These are phyloP conservation scores for Sebastes aleutianus DNA, from an alignment of 2,797 vertebrate species.

Conservation along the genomic window DNA sequence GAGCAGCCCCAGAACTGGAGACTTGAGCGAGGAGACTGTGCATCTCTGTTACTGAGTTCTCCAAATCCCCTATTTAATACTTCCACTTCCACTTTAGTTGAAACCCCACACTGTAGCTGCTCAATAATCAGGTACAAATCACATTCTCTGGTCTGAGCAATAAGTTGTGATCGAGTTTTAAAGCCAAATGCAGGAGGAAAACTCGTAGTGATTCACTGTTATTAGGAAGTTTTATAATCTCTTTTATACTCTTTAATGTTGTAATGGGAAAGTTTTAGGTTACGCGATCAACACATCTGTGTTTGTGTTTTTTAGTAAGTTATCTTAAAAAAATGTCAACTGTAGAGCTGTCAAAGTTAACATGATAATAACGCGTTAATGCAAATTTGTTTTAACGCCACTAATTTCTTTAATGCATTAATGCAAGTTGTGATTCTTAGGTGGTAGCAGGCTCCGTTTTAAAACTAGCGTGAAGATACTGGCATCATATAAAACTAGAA, in stretches of 20 bases:
- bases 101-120: background rate
- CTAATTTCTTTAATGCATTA: too few relatives aligned
- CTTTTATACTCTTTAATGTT: background rate
- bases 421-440: fast-evolving
- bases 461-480: too few relatives aligned
- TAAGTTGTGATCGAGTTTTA: conserved; percentile 37
- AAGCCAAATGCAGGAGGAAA: background rate
- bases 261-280: background rate
- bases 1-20: background rate
- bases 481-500: too few relatives aligned
- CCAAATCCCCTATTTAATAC: background rate
- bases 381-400: too few relatives aligned
- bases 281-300: background rate
- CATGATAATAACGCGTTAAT: too few relatives aligned
- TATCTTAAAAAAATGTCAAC: background rate
- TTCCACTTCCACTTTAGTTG: background rate
- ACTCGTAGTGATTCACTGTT: background rate
- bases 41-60: background rate
- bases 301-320: background rate
- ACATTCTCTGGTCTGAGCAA: conserved; percentile 26
- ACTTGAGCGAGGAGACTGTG: background rate
- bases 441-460: too few relatives aligned
- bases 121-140: conserved; percentile 35
- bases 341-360: too few relatives aligned
- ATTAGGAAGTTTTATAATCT: background rate